Conservation (phyloP, 2,888 invertebrate species). For the Hydroisotoma schaefferi region DNA sequence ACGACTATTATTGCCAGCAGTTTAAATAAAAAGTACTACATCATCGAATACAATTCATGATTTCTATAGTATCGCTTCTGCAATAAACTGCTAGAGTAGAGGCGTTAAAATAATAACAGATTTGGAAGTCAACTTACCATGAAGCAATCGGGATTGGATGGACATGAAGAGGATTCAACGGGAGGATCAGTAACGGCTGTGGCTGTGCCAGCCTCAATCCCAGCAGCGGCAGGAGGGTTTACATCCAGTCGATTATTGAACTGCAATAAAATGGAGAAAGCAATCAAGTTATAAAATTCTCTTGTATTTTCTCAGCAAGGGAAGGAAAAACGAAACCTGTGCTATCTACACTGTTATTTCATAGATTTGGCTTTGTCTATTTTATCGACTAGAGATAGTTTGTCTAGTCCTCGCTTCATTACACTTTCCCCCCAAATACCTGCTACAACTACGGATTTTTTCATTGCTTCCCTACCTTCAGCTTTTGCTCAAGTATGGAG, state of each 20-base stretch:
- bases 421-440: conserved; percentile 16
- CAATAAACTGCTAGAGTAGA: neutral
- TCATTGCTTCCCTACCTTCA: no score
- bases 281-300: conserved; percentile 33
- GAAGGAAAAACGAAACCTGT: no score
- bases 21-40: no score
- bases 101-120: no score
- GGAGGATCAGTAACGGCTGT: neutral
- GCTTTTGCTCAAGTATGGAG: no score
- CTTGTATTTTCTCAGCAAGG: conserved; percentile 18
- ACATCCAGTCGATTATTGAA: conserved; percentile 24
- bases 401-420: conserved; percentile 29
- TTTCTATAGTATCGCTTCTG: no score
- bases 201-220: neutral
- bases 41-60: no score
- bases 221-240: conserved; percentile 12
- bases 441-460: neutral
- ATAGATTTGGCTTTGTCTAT: no score
- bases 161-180: neutral
- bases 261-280: conserved; percentile 29
- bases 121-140: conserved; percentile 32
- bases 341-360: no score
- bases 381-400: no score
- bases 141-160: conserved; percentile 25
- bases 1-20: no score